These are phyloP conservation scores for Brachionus angularis DNA, from an alignment of 1,140 invertebrate genomes.

Conservation along the genomic window DNA sequence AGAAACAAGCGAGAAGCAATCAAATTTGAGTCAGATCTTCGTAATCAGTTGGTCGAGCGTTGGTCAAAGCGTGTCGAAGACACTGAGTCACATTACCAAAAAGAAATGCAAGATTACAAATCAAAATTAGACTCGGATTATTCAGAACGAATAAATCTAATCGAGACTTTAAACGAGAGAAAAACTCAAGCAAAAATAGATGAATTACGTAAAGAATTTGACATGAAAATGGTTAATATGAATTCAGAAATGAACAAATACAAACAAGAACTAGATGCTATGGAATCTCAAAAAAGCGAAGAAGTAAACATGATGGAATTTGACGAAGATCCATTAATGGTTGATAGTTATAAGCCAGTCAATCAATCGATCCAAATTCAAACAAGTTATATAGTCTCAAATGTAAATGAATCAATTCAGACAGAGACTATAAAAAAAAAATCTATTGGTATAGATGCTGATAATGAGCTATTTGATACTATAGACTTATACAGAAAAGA, in stretches of 20 bases:
- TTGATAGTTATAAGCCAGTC: not conserved
- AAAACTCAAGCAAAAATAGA: not conserved
- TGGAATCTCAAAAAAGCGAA: not conserved
- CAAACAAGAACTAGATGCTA: conserved; percentile 7
- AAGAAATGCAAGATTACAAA: conserved; percentile 31
- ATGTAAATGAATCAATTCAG: conserved; percentile 3
- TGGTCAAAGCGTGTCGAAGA: conserved; percentile 40
- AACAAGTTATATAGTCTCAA: not conserved
- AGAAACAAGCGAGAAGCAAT: conserved; percentile 10
- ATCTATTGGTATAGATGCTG: conserved; percentile 19
- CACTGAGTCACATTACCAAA: conserved; percentile 12
- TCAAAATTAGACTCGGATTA: not conserved
- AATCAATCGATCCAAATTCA: conserved; percentile 39
- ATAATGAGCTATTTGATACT: not conserved
- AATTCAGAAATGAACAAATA: not conserved
- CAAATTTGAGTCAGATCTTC: conserved; percentile 1
- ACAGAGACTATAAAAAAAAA: conserved; percentile 12
- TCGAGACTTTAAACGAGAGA: conserved; percentile 6
- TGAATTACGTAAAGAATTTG: not conserved
- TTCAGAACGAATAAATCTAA: not conserved
- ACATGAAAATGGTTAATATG: not conserved
- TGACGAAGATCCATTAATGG: conserved; percentile 6
- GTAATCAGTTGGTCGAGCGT: not conserved
- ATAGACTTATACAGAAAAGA: conserved; percentile 34
- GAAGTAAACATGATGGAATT: conserved; percentile 28